A percentile compares a stretch with the other conserved stretches of the same genome.
These are phyloP conservation scores for Petromus typicus DNA, from an alignment of 2,113 vertebrate species.

Conservation along the genomic window DNA sequence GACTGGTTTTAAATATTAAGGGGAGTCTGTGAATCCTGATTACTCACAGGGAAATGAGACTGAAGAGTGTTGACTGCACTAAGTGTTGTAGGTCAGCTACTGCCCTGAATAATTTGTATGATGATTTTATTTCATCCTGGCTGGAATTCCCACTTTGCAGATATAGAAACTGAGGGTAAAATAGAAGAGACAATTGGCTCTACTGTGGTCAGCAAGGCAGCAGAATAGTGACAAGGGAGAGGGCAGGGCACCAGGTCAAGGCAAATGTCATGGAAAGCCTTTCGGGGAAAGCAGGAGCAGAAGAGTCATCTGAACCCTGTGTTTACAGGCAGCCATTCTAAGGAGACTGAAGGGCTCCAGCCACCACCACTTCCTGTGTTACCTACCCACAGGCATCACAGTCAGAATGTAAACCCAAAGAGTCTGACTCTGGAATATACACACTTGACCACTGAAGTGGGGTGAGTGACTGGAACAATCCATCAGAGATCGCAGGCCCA, in stretches of 20 bases:
- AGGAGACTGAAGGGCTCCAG: neutral
- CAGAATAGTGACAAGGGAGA: neutral
- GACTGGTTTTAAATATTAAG: neutral
- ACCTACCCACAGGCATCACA: neutral
- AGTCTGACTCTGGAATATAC: neutral
- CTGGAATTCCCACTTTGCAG: neutral
- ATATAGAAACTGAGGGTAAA: neutral
- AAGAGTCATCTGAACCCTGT: neutral
- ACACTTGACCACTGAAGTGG: neutral
- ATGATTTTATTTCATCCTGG: conserved; percentile 18
- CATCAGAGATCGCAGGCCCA: neutral
- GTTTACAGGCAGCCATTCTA: neutral
- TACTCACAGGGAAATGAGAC: neutral
- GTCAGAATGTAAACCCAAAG: conserved; percentile 10
- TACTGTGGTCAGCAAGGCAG: neutral
- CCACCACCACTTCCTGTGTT: neutral
- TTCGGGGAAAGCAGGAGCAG: neutral
- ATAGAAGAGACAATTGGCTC: neutral
- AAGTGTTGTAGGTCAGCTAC: neutral
- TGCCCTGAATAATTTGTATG: neutral
- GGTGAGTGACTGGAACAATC: neutral
- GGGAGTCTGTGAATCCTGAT: neutral
- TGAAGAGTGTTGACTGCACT: neutral
- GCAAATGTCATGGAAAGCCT: neutral
- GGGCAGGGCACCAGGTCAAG: neutral